Base-by-base conservation (phyloP, 2,797 vertebrate genomes). In the Halcyon leucocephala region DNA sequence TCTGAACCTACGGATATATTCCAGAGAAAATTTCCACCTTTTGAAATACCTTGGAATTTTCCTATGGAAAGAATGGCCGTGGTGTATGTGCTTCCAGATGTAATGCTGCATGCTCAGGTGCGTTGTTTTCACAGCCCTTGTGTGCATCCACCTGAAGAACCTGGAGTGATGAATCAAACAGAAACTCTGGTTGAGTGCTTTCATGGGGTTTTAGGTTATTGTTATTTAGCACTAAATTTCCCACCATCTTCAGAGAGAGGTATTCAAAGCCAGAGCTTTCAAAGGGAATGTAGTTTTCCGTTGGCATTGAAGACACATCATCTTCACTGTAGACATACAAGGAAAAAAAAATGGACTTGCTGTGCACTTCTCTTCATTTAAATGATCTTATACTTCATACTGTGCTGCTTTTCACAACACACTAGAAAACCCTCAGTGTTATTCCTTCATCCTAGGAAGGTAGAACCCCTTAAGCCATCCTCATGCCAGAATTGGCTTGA, bases 231-330 rank as follows among this genome's bases (percentile, higher is more conserved):
- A 35, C 31, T 72, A 86, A 42, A 8, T 89, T 90, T 77, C 44
- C 41, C 33, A 31, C 19, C 0, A 0, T 72, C 60, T 86, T 77
- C 15, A 42, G 67, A 77, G 62, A 29, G 55, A 41, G 28, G 18
- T 62, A 64, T 86, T 86, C 58, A 77, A 80, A 92, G 65, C 46
- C 71, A 42, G 51, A 66, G 44, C 29, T 93, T 93, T 89, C 55
- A 54, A 96, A 87, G 52, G 4, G 4, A 79, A 6, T 5, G 55
- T 26, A 70, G 42, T 48, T 92, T 87, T 82, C 51, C 1, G 0
- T 5, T 82, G 57, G 13, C 2, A 0, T 20, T 58, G 82, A 80
- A 78, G 52, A 55, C 5, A 4, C 20, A n/a, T 7, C 17, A 6
- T 60, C 15, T 29, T 66, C 39, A 10, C 25, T 29, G 9, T 62